Evolutionary conservation across 2,797 vertebrate genomes (phyloP), one percentile per base, ranked within the genome.

Genomic region (Chaunax sp.): DNA sequence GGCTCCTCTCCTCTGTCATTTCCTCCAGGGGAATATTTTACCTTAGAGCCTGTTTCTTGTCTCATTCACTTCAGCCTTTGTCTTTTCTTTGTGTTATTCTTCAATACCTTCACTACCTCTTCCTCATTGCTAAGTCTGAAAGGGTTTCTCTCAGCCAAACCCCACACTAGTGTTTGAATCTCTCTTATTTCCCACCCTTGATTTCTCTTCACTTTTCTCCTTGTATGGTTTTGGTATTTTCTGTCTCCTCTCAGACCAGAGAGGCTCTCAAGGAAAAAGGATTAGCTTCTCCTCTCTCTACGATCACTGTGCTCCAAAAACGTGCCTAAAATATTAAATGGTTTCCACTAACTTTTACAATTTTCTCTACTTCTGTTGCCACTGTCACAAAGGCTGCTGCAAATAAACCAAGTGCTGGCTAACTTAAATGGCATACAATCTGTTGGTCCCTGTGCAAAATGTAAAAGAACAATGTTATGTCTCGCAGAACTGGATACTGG

Each of bases 401-500:
- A 35, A 62, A 54, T 30, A 26, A 59, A 50, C 2, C 22, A 22
- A 47, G 33, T 14, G 8, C 2, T 30, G 18, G 6, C 2, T 12
- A n/a, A n/a, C 3, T 14, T 22, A 40, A 54, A 33, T 59, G 4
- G 6, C 19, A 26, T 19, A 1, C 5, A 7, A 20, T 47, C 9
- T 38, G 15, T 62, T 68, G 18, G 5, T 47, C 16, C 1, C 14
- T 56, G 54, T 45, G 14, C 18, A 54, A 57, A 35, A 12, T 38
- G 10, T 61, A 5, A 35, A 28, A 52, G 16, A 19, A 2, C 6
- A 25, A 53, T 58, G 4, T 50, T 51, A 19, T 67, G 0, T 69
- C 28, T 82, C 78, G 19, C 86, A 95, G 94, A 94, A 26, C 0
- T 90, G 25, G 94, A 94, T 2, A 38, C 0, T 41, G 46, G 37